Conservation (phyloP, 2,113 vertebrate genomes). For the Mormoops blainvillei region DNA sequence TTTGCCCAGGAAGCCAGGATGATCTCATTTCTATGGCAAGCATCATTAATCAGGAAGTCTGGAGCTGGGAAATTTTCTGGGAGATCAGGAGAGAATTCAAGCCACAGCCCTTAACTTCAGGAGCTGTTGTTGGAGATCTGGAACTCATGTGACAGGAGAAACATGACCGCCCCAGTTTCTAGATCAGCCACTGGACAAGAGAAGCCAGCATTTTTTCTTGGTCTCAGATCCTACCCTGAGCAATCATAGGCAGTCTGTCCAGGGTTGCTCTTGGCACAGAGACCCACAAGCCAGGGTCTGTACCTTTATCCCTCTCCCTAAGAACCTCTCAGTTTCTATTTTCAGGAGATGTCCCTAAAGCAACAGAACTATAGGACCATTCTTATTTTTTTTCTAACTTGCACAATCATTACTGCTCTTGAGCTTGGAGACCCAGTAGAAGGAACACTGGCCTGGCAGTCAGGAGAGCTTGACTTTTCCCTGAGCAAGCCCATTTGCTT, state of each 20-base stretch:
- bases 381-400: not conserved
- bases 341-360: not conserved
- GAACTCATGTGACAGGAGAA: not conserved
- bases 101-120: not conserved
- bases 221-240: not conserved
- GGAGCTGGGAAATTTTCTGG: constrained; percentile 16
- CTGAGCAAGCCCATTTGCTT: not conserved
- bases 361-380: not conserved
- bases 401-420: not conserved
- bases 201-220: not conserved
- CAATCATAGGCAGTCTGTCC: not conserved
- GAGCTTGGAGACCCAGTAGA: not conserved
- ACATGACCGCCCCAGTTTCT: not conserved
- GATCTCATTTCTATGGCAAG: constrained; percentile 36
- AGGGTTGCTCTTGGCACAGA: not conserved
- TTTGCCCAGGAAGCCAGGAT: constrained; percentile 23
- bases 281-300: not conserved
- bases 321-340: not conserved
- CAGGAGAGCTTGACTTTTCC: not conserved
- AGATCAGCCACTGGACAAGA: not conserved
- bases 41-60: constrained; percentile 35
- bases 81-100: constrained; percentile 25
- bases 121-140: not conserved
- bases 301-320: not conserved
- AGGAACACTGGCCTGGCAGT: not conserved